Percentiles rank a stretch among this genome's conserved stretches.
Evolutionary conservation across 2,797 vertebrate genomes (phyloP).

Genomic region (Paratrypauchen microcephalus): DNA sequence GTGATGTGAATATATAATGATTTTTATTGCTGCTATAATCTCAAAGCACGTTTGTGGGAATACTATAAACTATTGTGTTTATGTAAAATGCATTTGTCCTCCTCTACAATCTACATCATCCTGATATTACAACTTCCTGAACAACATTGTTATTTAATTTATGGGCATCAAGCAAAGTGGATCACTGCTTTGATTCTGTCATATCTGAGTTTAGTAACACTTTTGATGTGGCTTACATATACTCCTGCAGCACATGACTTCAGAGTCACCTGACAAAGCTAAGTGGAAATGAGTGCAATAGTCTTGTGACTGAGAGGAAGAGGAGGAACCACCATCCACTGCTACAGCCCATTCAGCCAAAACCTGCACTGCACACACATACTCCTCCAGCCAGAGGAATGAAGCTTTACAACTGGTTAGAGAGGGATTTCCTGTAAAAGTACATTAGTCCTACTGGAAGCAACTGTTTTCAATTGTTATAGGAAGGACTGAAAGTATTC

Average conservation of each 20-base stretch:
- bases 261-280: slow-evolving; percentile 72
- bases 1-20: no score
- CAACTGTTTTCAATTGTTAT: neutral
- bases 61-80: neutral
- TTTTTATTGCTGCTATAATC: no score
- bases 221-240: slow-evolving; percentile 20
- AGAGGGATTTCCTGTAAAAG: neutral
- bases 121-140: neutral
- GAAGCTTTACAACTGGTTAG: neutral
- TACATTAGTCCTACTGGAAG: neutral
- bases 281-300: slow-evolving; percentile 70
- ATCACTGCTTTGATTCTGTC: neutral
- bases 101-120: neutral
- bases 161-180: neutral
- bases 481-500: neutral
- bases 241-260: slow-evolving; percentile 68
- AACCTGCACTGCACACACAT: slow-evolving; percentile 7
- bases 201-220: neutral
- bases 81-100: neutral
- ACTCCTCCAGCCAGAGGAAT: neutral
- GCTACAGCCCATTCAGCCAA: slow-evolving; percentile 27
- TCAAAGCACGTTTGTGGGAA: no score
- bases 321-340: slow-evolving; percentile 44
- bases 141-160: no score
- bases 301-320: slow-evolving; percentile 72